A percentile compares a stretch with the other conserved stretches of the same genome.
phyloP scores from a whole-genome alignment of 2,797 vertebrate species.

The Cossypha heuglini region DNA sequence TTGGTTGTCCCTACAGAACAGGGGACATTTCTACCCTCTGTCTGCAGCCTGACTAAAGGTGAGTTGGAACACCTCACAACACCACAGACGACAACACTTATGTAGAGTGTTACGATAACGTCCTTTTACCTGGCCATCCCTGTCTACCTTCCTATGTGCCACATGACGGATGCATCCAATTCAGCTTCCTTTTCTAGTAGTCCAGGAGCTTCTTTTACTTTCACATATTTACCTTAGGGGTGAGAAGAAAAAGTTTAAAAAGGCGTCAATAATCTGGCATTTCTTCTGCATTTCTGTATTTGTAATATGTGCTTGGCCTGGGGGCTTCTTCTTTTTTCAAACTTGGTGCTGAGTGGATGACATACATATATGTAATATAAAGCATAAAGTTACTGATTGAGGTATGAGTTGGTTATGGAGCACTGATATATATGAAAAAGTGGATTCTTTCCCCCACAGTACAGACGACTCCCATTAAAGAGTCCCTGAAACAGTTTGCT shows the following conservation, averaged over 20 bases:
- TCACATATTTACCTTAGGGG: neutral
- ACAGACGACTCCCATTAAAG: neutral
- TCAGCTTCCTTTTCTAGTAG: neutral
- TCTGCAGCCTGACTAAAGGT: neutral
- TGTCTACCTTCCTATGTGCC: neutral
- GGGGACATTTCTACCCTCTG: neutral
- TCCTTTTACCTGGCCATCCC: neutral
- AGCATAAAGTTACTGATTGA: neutral
- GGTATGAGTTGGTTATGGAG: neutral
- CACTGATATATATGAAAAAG: neutral
- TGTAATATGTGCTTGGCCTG: neutral
- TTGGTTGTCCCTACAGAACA: neutral
- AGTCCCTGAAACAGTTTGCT: neutral
- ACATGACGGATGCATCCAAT: fast-evolving
- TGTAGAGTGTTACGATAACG: fast-evolving
- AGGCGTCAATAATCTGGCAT: neutral
- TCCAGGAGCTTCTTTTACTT: neutral
- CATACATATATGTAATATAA: neutral
- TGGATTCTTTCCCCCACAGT: neutral
- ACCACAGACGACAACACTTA: neutral
- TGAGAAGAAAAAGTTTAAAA: too few species aligned
- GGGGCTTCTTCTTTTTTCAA: neutral
- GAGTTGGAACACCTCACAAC: neutral
- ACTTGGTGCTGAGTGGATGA: neutral
- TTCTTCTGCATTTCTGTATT: neutral